Evolutionary conservation across 2,888 invertebrate species (phyloP), one percentile per base, ranked within the genome.

Genomic region (Horisme vitalbata): DNA sequence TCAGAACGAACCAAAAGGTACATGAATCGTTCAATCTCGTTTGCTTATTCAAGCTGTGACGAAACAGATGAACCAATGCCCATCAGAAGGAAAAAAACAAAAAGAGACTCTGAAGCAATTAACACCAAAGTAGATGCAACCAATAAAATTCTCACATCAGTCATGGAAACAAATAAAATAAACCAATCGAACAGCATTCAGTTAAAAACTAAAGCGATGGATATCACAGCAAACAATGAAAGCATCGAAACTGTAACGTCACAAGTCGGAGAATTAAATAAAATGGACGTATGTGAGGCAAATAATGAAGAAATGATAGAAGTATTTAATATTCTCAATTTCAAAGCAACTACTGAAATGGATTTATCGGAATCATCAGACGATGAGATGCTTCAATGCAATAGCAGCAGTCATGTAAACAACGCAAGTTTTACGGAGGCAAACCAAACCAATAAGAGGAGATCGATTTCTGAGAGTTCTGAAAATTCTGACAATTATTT

Each of bases 1-100:
- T 21, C 27, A 15, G 41, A 23, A 6, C 13, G 28, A 35, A 30
- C 34, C 2, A 28, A 23, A 34, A 28, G 28, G n/a, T n/a, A 21
- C 21, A 13, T 15, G 4, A 27, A 28, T 8, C 41, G 34, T 15
- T 21, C 21, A 4, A 9, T 4, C 7, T 0, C n/a, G 3, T 18
- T 10, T 7, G 20, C 12, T 5, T 30, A 21, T 13, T 30, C 37
- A 9, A 37, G 21, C 37, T 37, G 37, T 13, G 28, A 37, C 4
- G 37, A 37, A 37, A 21, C n/a, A 3, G 12, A 21, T 3, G 13
- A 28, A 28, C 27, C 20, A 9, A 20, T 10, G 3, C 11, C 4
- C 20, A 12, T 12, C 4, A 12, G 12, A 28, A 37, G 9, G 8
- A 20, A 11, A 5, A 28, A 12, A 28, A 28, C 27, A n/a, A 35